A percentile compares a stretch with the other conserved stretches of the same genome.
phyloP scores from a whole-genome alignment of 2,888 invertebrate genomes.

The Celastrina argiolus region DNA sequence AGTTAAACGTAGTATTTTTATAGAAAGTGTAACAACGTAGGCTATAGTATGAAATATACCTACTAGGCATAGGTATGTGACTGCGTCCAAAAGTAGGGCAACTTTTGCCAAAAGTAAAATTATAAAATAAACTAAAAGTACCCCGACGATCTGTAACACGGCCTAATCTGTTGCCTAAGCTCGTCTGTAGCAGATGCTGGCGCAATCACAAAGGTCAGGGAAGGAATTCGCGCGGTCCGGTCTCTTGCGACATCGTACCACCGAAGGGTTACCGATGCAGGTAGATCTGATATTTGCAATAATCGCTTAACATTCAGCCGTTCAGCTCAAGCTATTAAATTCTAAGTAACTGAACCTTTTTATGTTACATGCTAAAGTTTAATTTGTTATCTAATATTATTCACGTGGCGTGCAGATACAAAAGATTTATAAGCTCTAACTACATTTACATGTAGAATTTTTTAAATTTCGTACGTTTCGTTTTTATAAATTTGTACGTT shows the following conservation, averaged over 20 bases:
- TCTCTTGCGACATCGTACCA: constrained; percentile 64
- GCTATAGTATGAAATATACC: too few relatives aligned
- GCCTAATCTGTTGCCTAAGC: constrained; percentile 69
- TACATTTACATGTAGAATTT: not conserved
- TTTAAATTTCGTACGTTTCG: not conserved
- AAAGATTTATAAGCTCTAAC: not conserved
- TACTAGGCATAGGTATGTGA: too few relatives aligned
- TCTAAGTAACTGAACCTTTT: constrained; percentile 7
- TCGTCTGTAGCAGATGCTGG: constrained; percentile 67
- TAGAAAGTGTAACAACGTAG: too few relatives aligned
- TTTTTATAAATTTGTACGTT: not conserved
- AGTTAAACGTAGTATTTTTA: too few relatives aligned
- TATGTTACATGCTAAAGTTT: not conserved
- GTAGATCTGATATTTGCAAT: constrained; percentile 40
- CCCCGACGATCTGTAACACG: constrained; percentile 44
- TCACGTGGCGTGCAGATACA: not conserved
- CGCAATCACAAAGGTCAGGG: constrained; percentile 76
- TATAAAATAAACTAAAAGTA: not conserved
- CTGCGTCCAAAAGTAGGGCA: too few relatives aligned
- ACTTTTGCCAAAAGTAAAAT: not conserved
- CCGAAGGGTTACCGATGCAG: constrained; percentile 46
- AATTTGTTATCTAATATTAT: not conserved
- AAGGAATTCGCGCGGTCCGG: constrained; percentile 76
- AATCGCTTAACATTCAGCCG: constrained; percentile 33
- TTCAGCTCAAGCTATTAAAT: constrained; percentile 25